Conservation (phyloP, 1,140 invertebrate species). For the Zaprionus nigranus region DNA sequence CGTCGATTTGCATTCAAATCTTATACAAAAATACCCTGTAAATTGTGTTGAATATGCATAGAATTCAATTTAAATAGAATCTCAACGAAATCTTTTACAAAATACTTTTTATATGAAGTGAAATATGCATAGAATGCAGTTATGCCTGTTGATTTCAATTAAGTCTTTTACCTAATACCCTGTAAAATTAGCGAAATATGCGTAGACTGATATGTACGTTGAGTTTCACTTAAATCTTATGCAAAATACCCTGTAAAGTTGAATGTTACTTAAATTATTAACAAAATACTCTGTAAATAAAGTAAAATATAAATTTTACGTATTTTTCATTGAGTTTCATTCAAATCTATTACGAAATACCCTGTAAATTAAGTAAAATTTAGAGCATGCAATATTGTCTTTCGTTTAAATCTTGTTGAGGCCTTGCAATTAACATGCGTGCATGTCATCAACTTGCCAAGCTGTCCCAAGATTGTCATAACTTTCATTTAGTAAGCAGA, state of each 20-base stretch:
- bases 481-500: neutral
- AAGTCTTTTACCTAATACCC: too few species aligned
- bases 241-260: neutral
- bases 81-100: too few species aligned
- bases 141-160: too few species aligned
- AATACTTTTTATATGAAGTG: neutral
- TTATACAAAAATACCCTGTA: neutral
- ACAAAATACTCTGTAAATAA: neutral
- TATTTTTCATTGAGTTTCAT: too few species aligned
- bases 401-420: too few species aligned
- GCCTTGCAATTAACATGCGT: neutral
- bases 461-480: neutral
- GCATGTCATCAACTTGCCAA: neutral
- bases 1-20: fast-evolving
- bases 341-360: neutral
- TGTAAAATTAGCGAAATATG: too few species aligned
- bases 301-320: too few species aligned
- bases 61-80: too few species aligned
- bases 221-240: too few species aligned
- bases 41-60: neutral
- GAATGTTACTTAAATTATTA: too few species aligned
- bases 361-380: neutral
- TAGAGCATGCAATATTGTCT: neutral
- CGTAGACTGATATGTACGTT: too few species aligned
- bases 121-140: too few species aligned